These are phyloP conservation scores for Plecturocebus donacophilus DNA, from an alignment of 2,113 vertebrate species.

Conservation along the genomic window DNA sequence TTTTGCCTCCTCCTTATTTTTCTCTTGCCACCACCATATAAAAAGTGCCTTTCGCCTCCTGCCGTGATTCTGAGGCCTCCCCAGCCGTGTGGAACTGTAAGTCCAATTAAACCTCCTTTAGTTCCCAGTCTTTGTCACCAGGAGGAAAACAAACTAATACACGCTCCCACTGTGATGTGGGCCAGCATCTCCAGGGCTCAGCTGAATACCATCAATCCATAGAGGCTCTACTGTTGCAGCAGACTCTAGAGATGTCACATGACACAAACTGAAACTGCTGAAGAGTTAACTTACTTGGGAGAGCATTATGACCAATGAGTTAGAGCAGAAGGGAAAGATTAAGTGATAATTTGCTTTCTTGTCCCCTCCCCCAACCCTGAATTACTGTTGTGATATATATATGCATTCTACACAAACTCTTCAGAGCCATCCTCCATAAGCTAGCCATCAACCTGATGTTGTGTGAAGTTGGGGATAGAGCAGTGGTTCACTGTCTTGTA, in stretches of 20 bases:
- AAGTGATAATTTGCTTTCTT: not conserved
- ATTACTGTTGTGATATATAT: not conserved
- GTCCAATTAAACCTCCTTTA: no score
- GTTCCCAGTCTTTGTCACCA: no score
- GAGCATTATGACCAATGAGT: not conserved
- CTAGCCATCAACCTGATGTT: not conserved
- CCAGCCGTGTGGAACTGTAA: no score
- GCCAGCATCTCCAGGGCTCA: not conserved
- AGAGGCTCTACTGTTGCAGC: not conserved
- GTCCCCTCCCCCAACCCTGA: not conserved
- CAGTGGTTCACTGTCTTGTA: not conserved
- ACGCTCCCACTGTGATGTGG: not conserved
- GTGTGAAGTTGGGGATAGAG: not conserved
- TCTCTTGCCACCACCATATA: no score
- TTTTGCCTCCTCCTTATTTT: no score
- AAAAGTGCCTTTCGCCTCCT: no score
- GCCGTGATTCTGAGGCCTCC: no score
- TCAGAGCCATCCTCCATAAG: not conserved
- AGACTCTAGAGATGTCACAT: not conserved
- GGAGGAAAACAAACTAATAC: no score
- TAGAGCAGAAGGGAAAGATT: not conserved
- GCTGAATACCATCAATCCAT: no score
- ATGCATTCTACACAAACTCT: not conserved
- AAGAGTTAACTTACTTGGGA: not conserved
- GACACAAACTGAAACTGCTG: not conserved